Base-by-base conservation (phyloP, 2,797 vertebrate species). In the Serranus cabrilla region DNA sequence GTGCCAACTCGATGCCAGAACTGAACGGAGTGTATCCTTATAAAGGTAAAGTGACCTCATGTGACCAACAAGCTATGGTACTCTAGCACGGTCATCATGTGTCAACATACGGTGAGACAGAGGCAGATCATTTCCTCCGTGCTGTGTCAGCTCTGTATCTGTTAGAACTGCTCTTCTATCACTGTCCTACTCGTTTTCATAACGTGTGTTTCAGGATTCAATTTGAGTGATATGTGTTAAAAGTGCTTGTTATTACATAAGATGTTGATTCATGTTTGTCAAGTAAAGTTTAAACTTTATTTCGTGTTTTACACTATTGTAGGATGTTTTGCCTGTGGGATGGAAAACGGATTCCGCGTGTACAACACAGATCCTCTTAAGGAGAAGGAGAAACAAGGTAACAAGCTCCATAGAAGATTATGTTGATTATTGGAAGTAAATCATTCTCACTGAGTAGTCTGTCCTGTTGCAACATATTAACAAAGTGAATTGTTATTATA, bases 351-450 rank as follows among this genome's bases (percentile, higher is more conserved):
- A 87, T 99, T 99, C 82, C 95, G 98, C 83, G 98, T 99, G 60
- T 99, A 99, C 91, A 99, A 99, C 92, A 98, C 98, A 27, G 98
- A 99, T 85, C 98, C 98, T 8, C 97, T 99, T 51, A 99, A 99
- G 92, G 98, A 99, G 87, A 99, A 99, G 85, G 98, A 99, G 86
- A 99, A 99, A 82, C 98, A 99, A 98, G 98, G 98, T 99, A 94
- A 95, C 78, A 39, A 11, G 9, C 27, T 20, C 4, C 21, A 7
- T 17, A 17, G 55, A 23, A n/a, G 2, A 43, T 11, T 5, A 5
- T 0, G 1, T 42, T 31, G 7, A 2, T 12, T 12, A 27, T 1
- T 21, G 13, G 17, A 20, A 12, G 9, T 25, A 34, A 57, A 37
- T 0, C 0, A 7, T 13, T 7, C 12, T n/a, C n/a, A n/a, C n/a